Evolutionary conservation across 2,113 vertebrate genomes (phyloP).

Genomic region (Alexandromys fortis): DNA sequence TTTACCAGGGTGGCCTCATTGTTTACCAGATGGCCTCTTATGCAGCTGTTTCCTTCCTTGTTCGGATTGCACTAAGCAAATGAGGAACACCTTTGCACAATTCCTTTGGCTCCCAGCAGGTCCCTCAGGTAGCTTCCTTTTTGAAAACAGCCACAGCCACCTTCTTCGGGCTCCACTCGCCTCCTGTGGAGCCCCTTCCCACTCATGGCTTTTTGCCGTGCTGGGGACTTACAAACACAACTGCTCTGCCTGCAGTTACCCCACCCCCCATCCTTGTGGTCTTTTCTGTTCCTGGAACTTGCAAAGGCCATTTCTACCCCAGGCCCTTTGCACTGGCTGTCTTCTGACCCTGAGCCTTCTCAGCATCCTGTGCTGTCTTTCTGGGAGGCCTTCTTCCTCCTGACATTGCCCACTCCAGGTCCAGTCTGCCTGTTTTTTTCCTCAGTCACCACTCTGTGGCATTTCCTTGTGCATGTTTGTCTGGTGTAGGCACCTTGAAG

Average conservation of each 20-base stretch:
- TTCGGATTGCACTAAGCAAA: not conserved
- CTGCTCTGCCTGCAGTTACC: not conserved
- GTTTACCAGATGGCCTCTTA: not conserved
- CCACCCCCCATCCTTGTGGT: no score
- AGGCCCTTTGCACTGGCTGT: not conserved
- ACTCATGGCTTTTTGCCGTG: not conserved
- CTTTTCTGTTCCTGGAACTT: not conserved
- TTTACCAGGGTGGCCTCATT: no score
- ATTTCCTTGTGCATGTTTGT: accelerated
- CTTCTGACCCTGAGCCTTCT: not conserved
- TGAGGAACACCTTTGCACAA: not conserved
- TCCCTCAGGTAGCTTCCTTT: slow-evolving; percentile 25
- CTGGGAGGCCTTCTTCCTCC: not conserved
- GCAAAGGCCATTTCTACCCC: not conserved
- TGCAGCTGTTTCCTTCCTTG: not conserved
- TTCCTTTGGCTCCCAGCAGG: accelerated
- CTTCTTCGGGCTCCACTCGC: accelerated
- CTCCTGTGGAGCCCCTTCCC: not conserved
- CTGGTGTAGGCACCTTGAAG: not conserved
- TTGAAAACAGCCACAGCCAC: accelerated
- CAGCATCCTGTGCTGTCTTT: not conserved
- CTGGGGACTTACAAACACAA: not conserved
- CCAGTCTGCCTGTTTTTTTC: not conserved
- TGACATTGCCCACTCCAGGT: accelerated
- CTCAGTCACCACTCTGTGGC: not conserved